Evolutionary conservation across 2,888 invertebrate species (phyloP).

Genomic region (Mesorhabditis spiculigera): DNA sequence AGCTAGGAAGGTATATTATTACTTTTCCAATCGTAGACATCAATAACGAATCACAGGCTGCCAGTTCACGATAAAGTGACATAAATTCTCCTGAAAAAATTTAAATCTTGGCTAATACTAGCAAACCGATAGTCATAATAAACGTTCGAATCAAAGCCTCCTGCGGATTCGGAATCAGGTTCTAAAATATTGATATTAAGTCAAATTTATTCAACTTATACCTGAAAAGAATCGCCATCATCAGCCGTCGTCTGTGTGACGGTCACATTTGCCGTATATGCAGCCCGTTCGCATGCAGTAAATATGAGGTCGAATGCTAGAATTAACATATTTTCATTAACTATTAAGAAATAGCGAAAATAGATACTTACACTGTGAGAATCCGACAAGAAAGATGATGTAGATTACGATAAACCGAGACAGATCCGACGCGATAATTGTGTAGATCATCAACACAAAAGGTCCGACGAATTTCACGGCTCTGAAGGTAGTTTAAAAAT

Average conservation of each 20-base stretch:
- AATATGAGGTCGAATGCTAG: conserved; percentile 79
- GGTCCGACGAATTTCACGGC: conserved; percentile 75
- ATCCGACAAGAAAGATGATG: conserved; percentile 91
- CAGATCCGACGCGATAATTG: conserved; percentile 72
- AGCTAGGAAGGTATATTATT: not conserved
- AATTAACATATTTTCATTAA: conserved; percentile 8
- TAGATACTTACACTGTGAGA: conserved; percentile 73
- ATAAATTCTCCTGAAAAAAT: conserved; percentile 60
- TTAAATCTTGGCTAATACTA: conserved; percentile 71
- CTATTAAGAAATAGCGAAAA: not conserved
- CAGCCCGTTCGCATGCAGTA: conserved; percentile 67
- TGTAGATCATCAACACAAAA: conserved; percentile 97
- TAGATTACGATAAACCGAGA: conserved; percentile 89
- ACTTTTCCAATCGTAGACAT: conserved; percentile 41
- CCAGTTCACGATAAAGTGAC: conserved; percentile 37
- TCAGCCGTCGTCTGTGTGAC: not conserved
- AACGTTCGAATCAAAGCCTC: conserved; percentile 78
- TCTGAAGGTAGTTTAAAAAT: conserved; percentile 18
- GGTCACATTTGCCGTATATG: not conserved
- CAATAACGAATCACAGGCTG: conserved; percentile 29
- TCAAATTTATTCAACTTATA: not conserved
- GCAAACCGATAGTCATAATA: conserved; percentile 93
- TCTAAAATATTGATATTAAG: conserved; percentile 16
- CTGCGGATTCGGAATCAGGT: conserved; percentile 29
- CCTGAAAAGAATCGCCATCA: conserved; percentile 4